Evolutionary conservation across 2,888 invertebrate genomes (phyloP), one percentile per base, ranked within the genome.

Genomic region (Orthosia cruda): DNA sequence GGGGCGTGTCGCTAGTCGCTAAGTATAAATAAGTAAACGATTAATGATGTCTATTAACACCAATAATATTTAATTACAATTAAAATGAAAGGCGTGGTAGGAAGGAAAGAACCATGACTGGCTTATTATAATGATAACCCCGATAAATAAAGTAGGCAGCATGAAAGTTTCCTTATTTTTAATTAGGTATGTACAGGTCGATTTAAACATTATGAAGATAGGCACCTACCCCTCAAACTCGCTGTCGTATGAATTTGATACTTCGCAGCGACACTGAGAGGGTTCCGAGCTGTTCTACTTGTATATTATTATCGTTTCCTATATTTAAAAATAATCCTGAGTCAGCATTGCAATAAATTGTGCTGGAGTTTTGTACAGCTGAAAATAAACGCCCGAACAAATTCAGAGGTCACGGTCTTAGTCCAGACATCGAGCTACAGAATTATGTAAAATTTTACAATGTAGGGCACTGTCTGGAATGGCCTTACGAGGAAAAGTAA

Each of bases 361-460:
- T n/a, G 47, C 32, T 55, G 20, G 52, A 55, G 47, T 55, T 72
- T 71, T 9, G 0, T n/a, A 23, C 13, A 26, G 18, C 40, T 63
- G 16, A 62, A 74, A 73, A 73, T 63, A 57, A 63, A 73, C 49
- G 1, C 12, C 18, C 18, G 20, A 63, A 73, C 23, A 50, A 55
- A 57, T 63, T 57, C 18, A 62, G 62, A 74, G 55, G 73, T 62
- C 73, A 73, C n/a, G 55, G 55, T 50, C 18, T 62, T 59, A 50
- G 63, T 45, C 16, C 55, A 74, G 73, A 62, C 40, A 20, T 50
- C 50, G 18, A 20, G 26, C 45, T 57, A 23, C 23, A 49, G 54
- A 71, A 73, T 61, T 45, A 73, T 45, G 23, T 23, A 49, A 65
- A 12, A 13, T 49, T 55, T 49, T 12, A 74, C 49, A 62, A 55